Conservation (phyloP, 1,140 invertebrate genomes). For the Pseudomyrmex dendroicus region DNA sequence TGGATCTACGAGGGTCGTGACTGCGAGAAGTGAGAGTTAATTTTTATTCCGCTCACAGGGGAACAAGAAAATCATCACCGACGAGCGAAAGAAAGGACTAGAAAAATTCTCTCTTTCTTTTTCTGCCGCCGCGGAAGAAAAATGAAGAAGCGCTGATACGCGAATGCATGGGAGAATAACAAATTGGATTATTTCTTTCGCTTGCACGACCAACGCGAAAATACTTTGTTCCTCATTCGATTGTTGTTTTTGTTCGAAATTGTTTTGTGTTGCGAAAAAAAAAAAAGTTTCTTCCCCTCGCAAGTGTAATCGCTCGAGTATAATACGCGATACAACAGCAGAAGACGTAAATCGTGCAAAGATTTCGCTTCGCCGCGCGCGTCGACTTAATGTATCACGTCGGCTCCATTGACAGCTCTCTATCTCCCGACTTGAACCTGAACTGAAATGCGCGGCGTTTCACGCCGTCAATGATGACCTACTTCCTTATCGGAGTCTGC, state of each 20-base stretch:
- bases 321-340: too few relatives aligned
- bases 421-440: constrained; percentile 39
- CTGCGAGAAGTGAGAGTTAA: constrained; percentile 27
- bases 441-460: constrained; percentile 27
- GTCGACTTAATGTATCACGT: background rate
- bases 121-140: background rate
- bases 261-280: background rate
- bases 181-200: background rate
- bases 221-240: background rate
- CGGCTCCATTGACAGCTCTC: constrained; percentile 21
- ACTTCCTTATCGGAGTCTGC: constrained; percentile 53
- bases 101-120: background rate
- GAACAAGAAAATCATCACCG: constrained; percentile 25
- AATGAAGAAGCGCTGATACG: background rate
- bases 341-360: too few relatives aligned
- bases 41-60: constrained; percentile 27
- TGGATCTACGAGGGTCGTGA: constrained; percentile 7
- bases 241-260: background rate
- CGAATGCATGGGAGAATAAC: background rate
- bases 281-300: background rate
- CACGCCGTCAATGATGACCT: constrained; percentile 19
- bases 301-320: background rate
- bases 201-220: background rate
- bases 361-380: background rate
- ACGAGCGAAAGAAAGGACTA: background rate